These are phyloP conservation scores for Isichthys henryi DNA, from an alignment of 2,113 vertebrate genomes.

Conservation along the genomic window DNA sequence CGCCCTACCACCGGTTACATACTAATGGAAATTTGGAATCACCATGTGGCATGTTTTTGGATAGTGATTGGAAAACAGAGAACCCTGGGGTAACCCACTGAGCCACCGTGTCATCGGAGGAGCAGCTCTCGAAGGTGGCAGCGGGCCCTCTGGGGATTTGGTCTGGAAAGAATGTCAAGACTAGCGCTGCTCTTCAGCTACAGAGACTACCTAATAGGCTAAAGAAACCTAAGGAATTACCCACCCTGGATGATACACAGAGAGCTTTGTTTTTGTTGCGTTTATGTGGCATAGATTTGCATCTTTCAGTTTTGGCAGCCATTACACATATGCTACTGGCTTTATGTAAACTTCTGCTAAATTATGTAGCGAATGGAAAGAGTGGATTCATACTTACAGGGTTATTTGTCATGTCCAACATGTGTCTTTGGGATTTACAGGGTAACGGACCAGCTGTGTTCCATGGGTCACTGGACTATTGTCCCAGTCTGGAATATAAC, in stretches of 20 bases:
- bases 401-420: neutral
- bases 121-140: neutral
- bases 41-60: neutral
- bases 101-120: neutral
- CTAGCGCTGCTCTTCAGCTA: neutral
- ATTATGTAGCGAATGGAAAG: neutral
- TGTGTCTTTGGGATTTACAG: neutral
- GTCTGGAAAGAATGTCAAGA: neutral
- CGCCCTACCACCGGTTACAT: neutral
- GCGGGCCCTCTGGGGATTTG: neutral
- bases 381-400: neutral
- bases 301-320: neutral
- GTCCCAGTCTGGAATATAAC: neutral
- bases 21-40: neutral
- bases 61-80: neutral
- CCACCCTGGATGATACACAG: neutral
- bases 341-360: neutral
- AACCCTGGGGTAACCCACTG: neutral
- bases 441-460: neutral
- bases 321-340: neutral
- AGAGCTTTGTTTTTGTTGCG: neutral
- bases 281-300: neutral
- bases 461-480: neutral
- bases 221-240: neutral
- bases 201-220: neutral